Evolutionary conservation across 2,113 vertebrate genomes (phyloP), one percentile per base, ranked within the genome.

Genomic region (Ardeotis arabs): DNA sequence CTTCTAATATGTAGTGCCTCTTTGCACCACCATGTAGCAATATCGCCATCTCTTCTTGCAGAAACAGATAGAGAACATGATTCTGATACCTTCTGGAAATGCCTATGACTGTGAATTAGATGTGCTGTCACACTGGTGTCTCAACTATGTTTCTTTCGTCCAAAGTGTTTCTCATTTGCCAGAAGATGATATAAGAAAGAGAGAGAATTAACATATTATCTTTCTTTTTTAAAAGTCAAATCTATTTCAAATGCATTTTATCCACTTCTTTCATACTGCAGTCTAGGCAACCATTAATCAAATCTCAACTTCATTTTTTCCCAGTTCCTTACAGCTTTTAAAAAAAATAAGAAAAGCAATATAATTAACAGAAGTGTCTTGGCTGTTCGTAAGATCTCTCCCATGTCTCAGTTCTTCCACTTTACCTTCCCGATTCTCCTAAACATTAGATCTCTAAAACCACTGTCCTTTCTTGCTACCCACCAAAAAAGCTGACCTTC

Each of bases 161-260:
- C 55, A 60, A 92, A 95, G 79, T 13, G 9, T 80, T 77, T 67
- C 55, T 90, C 59, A 63, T 83, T 93, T 84, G 63, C 59, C 59
- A 87, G 70, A 69, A 2, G 1, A 88, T 45, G 67, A 93, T 50
- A 37, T 84, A 80, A 92, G 47, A 89, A 74, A 84, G 19, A 79
- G 13, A 55, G 10, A 84, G 41, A 33, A 87, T 55, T 62, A 93
- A 85, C 20, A 85, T 70, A 90, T 70, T 63, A 35, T 84, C 39
- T 78, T 86, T 73, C 53, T 75, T 79, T 90, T 91, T 84, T 13
- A 88, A 86, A 95, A 90, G 68, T 63, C 60, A 95, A 87, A 90
- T 79, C 44, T 83, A 29, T 92, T 88, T 90, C 75, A 80, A 74
- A 94, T 74, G 68, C 25, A 74, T 89, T 92, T 84, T 39, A 80